Percentiles rank a stretch among this genome's conserved stretches.
phyloP scores from a whole-genome alignment of 2,797 vertebrate genomes.

The Nasua narica region DNA sequence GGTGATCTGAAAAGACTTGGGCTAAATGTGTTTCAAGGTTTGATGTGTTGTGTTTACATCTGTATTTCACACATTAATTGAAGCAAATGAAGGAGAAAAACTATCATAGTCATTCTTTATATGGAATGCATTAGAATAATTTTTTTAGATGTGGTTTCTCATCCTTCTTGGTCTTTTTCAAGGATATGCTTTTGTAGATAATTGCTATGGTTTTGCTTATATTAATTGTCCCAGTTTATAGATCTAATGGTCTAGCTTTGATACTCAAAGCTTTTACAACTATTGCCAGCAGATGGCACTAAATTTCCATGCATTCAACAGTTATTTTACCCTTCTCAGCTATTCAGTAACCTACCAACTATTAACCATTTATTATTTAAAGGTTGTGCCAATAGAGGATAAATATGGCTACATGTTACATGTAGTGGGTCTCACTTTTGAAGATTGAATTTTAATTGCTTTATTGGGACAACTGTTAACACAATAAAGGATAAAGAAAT shows the following conservation, averaged over 20 bases:
- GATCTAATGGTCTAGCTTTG: neutral
- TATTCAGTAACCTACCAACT: neutral
- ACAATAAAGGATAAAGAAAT: neutral
- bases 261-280: neutral
- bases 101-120: neutral
- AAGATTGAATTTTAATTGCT: neutral
- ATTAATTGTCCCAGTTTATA: neutral
- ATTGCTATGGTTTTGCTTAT: neutral
- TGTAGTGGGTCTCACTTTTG: neutral
- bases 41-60: neutral
- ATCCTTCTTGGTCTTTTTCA: neutral
- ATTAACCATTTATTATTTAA: neutral
- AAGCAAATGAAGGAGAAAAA: neutral
- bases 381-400: neutral
- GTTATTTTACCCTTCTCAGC: neutral
- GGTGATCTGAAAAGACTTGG: neutral
- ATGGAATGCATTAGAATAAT: neutral
- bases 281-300: neutral
- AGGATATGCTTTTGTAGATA: neutral
- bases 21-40: neutral
- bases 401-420: neutral
- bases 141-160: neutral
- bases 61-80: neutral
- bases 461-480: neutral
- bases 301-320: neutral